These are phyloP conservation scores for Artibeus lituratus DNA, from an alignment of 2,797 vertebrate species.

Conservation along the genomic window DNA sequence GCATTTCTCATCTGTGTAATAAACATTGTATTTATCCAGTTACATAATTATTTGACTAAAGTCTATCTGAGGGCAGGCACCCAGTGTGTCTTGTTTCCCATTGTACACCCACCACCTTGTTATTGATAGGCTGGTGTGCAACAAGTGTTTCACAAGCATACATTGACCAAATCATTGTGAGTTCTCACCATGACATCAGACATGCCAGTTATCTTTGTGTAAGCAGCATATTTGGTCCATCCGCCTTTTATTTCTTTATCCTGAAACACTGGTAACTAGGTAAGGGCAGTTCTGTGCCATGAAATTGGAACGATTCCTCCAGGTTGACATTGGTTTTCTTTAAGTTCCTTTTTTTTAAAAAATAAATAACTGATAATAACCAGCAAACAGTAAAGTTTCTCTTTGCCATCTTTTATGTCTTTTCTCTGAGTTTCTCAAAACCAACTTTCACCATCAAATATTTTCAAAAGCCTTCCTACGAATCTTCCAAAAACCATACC, in stretches of 20 bases:
- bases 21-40: neutral
- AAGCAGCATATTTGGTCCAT: neutral
- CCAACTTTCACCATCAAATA: neutral
- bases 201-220: neutral
- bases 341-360: neutral
- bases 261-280: neutral
- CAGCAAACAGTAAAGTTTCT: neutral
- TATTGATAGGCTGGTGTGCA: too few relatives aligned
- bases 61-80: neutral
- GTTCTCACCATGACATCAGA: neutral
- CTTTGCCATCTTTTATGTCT: neutral
- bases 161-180: neutral
- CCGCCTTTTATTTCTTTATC: neutral
- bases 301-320: neutral
- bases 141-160: neutral
- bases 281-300: neutral
- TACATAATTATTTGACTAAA: neutral
- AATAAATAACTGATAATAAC: neutral
- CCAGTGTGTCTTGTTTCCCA: neutral
- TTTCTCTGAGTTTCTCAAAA: slow-evolving; percentile 23
- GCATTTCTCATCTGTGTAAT: neutral
- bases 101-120: neutral
- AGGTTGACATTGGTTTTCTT: neutral
- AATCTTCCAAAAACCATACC: neutral
- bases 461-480: neutral